Conservation (phyloP, 2,888 invertebrate species). For the Nebria salina region DNA sequence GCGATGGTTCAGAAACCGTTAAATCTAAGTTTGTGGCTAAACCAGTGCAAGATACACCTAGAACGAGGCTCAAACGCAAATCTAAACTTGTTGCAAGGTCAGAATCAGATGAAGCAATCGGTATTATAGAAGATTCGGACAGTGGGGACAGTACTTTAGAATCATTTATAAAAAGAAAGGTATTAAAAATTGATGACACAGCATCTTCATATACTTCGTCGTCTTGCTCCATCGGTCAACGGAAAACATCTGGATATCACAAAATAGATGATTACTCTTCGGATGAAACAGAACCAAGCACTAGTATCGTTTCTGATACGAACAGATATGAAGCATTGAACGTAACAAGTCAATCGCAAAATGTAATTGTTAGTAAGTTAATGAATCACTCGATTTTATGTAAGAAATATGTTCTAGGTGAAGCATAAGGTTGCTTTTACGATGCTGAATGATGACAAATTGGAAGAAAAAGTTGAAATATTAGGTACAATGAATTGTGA, state of each 20-base stretch:
- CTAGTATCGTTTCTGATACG: conserved; percentile 6
- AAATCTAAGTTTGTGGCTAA: no score
- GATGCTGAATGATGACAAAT: conserved; percentile 58
- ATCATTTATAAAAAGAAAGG: conserved; percentile 4
- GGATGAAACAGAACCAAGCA: not conserved
- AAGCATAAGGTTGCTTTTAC: conserved; percentile 61
- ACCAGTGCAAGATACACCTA: not conserved
- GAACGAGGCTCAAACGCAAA: conserved; percentile 6
- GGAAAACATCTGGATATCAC: not conserved
- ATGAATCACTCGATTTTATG: not conserved
- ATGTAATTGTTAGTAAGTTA: not conserved
- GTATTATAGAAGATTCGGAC: conserved; percentile 30
- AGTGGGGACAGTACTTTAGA: conserved; percentile 9
- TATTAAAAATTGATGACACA: conserved; percentile 24
- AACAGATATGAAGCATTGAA: conserved; percentile 37
- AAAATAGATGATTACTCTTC: conserved; percentile 22
- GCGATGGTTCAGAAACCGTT: not conserved
- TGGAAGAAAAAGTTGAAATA: conserved; percentile 56
- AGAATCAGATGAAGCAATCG: not conserved
- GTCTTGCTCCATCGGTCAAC: not conserved
- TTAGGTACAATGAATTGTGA: conserved; percentile 52
- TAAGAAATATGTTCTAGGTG: conserved; percentile 12
- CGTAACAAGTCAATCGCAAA: conserved; percentile 26
- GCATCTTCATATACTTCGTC: conserved; percentile 10
- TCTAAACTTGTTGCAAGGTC: conserved; percentile 20